Evolutionary conservation across 2,888 invertebrate genomes (phyloP).

Genomic region (Scaptomyza parva): DNA sequence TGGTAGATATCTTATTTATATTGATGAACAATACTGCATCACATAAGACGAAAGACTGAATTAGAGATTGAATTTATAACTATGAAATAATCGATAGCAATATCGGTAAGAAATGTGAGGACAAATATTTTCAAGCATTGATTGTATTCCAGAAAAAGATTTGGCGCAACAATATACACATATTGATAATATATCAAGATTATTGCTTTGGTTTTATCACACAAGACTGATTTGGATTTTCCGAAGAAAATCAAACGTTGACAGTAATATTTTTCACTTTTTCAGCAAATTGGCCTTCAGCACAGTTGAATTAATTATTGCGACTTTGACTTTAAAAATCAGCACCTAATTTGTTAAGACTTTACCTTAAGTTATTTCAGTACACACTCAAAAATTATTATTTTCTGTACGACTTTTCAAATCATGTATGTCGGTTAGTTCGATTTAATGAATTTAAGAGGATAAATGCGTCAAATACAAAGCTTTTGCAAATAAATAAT

Average conservation of each 20-base stretch:
- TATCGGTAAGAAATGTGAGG: not conserved
- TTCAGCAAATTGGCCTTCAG: no score
- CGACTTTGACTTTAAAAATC: not conserved
- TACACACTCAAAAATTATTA: no score
- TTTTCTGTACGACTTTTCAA: no score
- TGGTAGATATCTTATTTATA: constrained; percentile 1
- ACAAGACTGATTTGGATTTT: not conserved
- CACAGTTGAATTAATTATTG: not conserved
- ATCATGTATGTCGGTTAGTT: no score
- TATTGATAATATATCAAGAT: not conserved
- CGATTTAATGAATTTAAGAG: no score
- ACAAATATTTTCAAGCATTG: not conserved
- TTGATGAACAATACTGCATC: constrained; percentile 4
- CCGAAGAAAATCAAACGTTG: not conserved
- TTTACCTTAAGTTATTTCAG: no score
- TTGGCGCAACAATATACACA: not conserved
- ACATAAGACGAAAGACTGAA: not conserved
- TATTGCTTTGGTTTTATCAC: not conserved
- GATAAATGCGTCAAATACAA: no score
- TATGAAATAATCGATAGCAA: not conserved
- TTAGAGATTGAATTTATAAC: not conserved
- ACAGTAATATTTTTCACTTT: not conserved
- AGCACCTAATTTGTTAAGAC: no score
- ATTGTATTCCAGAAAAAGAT: not conserved
- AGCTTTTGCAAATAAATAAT: no score